Base-by-base conservation (phyloP, 2,888 invertebrate species). In the Eumacrocentrus americanus region DNA sequence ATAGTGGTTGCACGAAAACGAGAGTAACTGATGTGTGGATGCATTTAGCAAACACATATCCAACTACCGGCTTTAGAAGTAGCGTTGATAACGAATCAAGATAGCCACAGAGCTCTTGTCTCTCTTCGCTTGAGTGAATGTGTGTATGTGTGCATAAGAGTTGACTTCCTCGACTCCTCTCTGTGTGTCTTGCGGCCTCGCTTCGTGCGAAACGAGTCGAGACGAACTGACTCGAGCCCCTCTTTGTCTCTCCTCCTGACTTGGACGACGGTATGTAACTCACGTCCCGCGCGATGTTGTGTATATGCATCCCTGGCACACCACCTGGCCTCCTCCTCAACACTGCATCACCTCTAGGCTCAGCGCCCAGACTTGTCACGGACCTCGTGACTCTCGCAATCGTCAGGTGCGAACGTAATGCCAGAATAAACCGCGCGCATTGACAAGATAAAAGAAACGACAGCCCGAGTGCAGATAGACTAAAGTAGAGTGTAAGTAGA, bases 181-280 rank as follows among this genome's bases (percentile, higher is more conserved):
- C 29, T 29, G 12, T 12, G 22, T 52, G 53, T 53, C 53, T 42
- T 53, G 40, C 23, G 53, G 53, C 53, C 53, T 53, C 53, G 53
- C 53, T 42, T 53, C 53, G 53, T 60, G 60, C 60, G 60, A 60
- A 60, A 46, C 60, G 55, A 60, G 60, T 60, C 50, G 60, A 60
- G 54, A 59, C 59, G 54, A 37, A 35, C 50, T 38, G 25, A 42
- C 40, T 53, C 53, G 51, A 25, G 53, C 7, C 7, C n/a, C 20
- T 52, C 16, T 42, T 42, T 53, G 11, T 42, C 18, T 53, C 42
- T 12, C 20, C 25, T 23, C 20, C 38, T 38, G 20, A 20, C 35
- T 9, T 20, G 16, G 16, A 16, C 50, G 22, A n/a, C 18, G 22
- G 23, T 52, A 44, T 42, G 58, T 58, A 58, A 58, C 51, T 58